phyloP scores from a whole-genome alignment of 1,140 invertebrate species.

The Zaprionus lachaisei region DNA sequence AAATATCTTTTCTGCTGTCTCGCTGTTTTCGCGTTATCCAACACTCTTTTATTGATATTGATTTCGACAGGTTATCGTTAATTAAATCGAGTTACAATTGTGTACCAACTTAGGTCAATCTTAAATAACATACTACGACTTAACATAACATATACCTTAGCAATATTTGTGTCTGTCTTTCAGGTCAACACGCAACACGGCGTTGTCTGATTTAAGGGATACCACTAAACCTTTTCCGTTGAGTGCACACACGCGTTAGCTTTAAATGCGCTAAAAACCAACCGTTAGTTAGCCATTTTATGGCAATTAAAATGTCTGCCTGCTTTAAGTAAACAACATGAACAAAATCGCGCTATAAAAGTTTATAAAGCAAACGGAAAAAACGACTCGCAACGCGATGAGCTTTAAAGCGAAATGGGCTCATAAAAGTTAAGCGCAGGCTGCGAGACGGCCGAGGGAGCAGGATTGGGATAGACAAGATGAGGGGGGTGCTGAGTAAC shows the following conservation, averaged over 20 bases:
- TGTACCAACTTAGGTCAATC: too few relatives aligned
- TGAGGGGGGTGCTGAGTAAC: background rate
- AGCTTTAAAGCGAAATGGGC: slow-evolving; percentile 38
- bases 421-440: slow-evolving; percentile 25
- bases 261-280: slow-evolving; percentile 17
- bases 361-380: slow-evolving; percentile 30
- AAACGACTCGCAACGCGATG: background rate
- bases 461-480: background rate
- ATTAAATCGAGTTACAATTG: too few relatives aligned
- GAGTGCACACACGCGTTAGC: background rate
- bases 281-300: slow-evolving; percentile 18
- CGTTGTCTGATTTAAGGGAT: background rate
- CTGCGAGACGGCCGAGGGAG: background rate
- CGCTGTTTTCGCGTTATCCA: too few relatives aligned
- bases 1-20: rapidly evolving
- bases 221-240: background rate
- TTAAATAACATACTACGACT: too few relatives aligned
- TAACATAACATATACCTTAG: background rate
- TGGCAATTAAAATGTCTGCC: slow-evolving; percentile 36
- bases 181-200: background rate
- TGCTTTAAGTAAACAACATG: slow-evolving; percentile 27
- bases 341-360: slow-evolving; percentile 28
- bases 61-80: too few relatives aligned
- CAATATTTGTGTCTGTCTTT: background rate
- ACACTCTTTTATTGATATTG: too few relatives aligned